Evolutionary conservation across 1,140 invertebrate species (phyloP).

Genomic region (Himalopsyche phryganea): DNA sequence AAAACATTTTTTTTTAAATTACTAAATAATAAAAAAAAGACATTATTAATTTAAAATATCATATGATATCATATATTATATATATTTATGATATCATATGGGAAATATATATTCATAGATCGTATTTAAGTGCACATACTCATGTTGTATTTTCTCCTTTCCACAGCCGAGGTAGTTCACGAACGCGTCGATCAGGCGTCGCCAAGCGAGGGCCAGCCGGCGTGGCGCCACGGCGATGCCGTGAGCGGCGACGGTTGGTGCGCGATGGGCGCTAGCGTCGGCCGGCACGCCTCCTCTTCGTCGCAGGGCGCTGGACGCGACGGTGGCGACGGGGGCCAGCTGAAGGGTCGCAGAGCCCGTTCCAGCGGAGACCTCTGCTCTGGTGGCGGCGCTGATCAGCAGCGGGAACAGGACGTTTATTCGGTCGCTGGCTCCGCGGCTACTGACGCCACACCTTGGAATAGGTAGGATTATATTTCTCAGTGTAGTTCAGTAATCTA

Average conservation of each 20-base stretch:
- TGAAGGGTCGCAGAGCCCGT: constrained; percentile 63
- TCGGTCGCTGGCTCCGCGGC: constrained; percentile 49
- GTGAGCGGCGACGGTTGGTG: constrained; percentile 19
- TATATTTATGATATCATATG: too few species aligned
- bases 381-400: constrained; percentile 68
- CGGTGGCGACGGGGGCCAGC: constrained; percentile 39
- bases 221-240: constrained; percentile 10
- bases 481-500: too few species aligned
- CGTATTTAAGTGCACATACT: too few species aligned
- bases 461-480: constrained; percentile 34
- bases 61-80: too few species aligned
- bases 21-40: too few species aligned
- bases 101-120: too few species aligned
- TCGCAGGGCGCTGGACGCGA: constrained; percentile 12
- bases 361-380: constrained; percentile 64
- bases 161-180: constrained; percentile 8
- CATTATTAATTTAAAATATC: too few species aligned
- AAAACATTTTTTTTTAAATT: too few species aligned
- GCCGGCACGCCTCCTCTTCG: constrained; percentile 16
- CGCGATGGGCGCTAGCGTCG: constrained; percentile 30
- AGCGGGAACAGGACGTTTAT: constrained; percentile 64
- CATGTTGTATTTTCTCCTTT: constrained; percentile 7
- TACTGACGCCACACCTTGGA: constrained; percentile 49
- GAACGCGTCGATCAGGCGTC: constrained; percentile 2
- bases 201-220: constrained; percentile 14